Percentiles rank a stretch among this genome's conserved stretches.
phyloP scores from a whole-genome alignment of 2,113 vertebrate species.

The Rissa tridactyla region DNA sequence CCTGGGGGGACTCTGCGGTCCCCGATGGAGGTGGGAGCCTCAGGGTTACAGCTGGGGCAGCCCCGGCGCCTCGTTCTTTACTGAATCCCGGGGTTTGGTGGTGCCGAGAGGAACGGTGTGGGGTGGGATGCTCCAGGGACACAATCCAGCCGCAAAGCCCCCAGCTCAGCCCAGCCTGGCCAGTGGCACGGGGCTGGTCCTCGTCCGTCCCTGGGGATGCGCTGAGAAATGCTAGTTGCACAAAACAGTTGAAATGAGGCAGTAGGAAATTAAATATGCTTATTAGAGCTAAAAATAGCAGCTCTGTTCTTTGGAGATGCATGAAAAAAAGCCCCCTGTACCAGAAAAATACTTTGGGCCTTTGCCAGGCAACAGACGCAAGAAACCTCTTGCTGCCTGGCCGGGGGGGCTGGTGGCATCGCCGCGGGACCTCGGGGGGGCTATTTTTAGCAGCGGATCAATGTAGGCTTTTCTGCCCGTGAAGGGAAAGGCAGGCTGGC shows the following conservation, averaged over 20 bases:
- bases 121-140: accelerated
- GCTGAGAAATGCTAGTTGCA: not conserved
- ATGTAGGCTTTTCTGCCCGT: not conserved
- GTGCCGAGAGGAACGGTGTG: not conserved
- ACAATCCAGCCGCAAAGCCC: not conserved
- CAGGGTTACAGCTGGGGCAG: no score
- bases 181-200: not conserved
- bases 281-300: slow-evolving; percentile 60
- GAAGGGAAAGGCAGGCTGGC: not conserved
- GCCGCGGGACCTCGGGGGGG: not conserved
- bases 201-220: not conserved
- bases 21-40: not conserved
- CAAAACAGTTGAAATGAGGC: not conserved
- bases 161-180: not conserved
- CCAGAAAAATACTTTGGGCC: slow-evolving; percentile 22
- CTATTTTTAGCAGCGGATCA: slow-evolving; percentile 50
- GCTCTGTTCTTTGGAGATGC: slow-evolving; percentile 30
- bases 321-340: slow-evolving; percentile 32
- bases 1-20: not conserved
- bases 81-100: not conserved
- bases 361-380: slow-evolving; percentile 32
- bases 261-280: slow-evolving; percentile 60
- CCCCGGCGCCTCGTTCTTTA: accelerated
- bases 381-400: not conserved
- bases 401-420: slow-evolving; percentile 5